A percentile compares a stretch with the other conserved stretches of the same genome.
Conservation (phyloP, 2,113 vertebrate species). For the Gracilinanus agilis region DNA sequence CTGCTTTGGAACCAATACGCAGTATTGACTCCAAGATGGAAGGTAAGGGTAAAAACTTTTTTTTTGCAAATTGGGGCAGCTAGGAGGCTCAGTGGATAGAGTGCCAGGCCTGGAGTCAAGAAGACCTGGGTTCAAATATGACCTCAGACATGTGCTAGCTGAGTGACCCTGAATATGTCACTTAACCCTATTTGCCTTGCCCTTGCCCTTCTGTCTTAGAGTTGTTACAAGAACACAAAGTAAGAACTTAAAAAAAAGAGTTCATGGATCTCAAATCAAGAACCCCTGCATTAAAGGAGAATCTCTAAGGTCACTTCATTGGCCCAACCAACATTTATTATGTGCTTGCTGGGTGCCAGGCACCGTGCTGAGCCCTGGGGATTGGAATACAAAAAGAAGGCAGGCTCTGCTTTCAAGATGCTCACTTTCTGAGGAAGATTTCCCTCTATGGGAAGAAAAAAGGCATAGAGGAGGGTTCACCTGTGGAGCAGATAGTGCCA, state of each 20-base stretch:
- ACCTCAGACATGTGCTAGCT: too few species aligned
- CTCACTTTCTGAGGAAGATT: background rate
- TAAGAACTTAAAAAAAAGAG: background rate
- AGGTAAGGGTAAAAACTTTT: too few species aligned
- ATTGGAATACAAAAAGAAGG: background rate
- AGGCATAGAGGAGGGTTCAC: background rate
- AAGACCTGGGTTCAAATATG: too few species aligned
- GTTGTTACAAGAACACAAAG: too few species aligned
- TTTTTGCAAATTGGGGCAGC: too few species aligned
- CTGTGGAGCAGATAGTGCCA: background rate
- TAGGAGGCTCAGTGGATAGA: too few species aligned
- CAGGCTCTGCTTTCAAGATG: background rate
- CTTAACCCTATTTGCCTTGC: too few species aligned
- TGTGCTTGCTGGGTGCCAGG: background rate
- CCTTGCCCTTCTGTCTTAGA: too few species aligned
- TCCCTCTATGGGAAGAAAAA: background rate
- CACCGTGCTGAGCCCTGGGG: background rate
- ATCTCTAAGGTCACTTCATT: background rate
- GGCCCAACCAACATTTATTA: background rate
- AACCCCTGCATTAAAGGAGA: background rate
- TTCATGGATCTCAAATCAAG: background rate
- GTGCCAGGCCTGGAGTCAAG: too few species aligned
- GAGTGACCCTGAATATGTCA: too few species aligned
- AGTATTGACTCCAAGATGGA: too few species aligned
- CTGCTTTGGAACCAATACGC: too few species aligned